Percentiles rank a stretch among this genome's conserved stretches.
Conservation (phyloP, 2,888 invertebrate genomes). For the Thereva unica region DNA sequence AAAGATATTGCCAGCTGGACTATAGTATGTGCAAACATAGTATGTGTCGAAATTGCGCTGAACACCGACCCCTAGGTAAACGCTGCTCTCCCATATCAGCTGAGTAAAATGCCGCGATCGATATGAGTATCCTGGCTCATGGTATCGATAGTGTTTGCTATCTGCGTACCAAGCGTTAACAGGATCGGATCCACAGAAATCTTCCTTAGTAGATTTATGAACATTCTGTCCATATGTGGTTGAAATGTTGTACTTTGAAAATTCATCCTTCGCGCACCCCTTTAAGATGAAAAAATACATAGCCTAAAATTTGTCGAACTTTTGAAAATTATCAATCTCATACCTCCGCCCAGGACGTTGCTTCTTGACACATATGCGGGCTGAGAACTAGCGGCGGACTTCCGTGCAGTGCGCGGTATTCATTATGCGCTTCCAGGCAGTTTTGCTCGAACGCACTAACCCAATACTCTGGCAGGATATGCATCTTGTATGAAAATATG, state of each 20-base stretch:
- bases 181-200: conserved; percentile 68
- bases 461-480: too few relatives aligned
- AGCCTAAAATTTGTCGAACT: conserved; percentile 3
- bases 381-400: conserved; percentile 69
- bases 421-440: conserved; percentile 64
- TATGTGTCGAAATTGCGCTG: background rate
- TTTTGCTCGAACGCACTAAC: conserved; percentile 42
- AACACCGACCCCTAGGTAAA: conserved; percentile 70
- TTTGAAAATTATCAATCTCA: background rate
- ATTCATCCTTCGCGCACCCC: too few relatives aligned
- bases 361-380: conserved; percentile 67
- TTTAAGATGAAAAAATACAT: too few relatives aligned
- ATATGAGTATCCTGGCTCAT: conserved; percentile 64
- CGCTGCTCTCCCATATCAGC: conserved; percentile 77
- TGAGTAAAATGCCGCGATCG: conserved; percentile 83
- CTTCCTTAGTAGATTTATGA: conserved; percentile 73
- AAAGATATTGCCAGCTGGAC: too few relatives aligned
- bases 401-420: conserved; percentile 70
- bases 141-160: conserved; percentile 69
- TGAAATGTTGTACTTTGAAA: too few relatives aligned
- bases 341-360: conserved; percentile 74
- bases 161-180: conserved; percentile 83
- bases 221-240: conserved; percentile 64
- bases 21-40: too few relatives aligned
- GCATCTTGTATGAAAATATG: too few relatives aligned